Conservation (phyloP, 2,797 vertebrate species). For the Silurus lanzhouensis region DNA sequence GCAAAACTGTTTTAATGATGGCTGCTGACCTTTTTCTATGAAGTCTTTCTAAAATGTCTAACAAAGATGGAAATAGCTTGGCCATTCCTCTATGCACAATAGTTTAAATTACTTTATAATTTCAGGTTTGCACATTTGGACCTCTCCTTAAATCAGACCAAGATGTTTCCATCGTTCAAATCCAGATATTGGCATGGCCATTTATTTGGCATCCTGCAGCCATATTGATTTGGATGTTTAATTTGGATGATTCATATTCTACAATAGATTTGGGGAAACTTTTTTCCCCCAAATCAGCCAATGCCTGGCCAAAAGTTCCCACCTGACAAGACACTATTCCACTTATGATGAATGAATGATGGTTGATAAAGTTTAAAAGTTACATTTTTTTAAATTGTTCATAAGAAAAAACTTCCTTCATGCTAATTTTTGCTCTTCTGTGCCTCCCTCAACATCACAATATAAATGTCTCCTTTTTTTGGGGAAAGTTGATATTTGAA, state of each 20-base stretch:
- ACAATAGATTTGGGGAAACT: neutral
- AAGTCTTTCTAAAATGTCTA: neutral
- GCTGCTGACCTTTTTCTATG: too few species aligned
- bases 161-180: neutral
- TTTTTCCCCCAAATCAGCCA: neutral
- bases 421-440: neutral
- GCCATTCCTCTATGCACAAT: neutral
- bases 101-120: conserved; percentile 5
- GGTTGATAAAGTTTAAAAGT: neutral
- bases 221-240: conserved; percentile 7
- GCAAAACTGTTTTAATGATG: neutral
- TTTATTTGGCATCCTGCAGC: conserved; percentile 2
- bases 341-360: neutral
- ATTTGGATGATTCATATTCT: neutral
- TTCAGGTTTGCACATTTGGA: neutral
- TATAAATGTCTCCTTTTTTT: neutral
- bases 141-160: neutral
- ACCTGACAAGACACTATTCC: neutral
- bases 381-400: neutral
- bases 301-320: neutral
- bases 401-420: neutral
- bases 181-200: neutral
- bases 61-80: neutral
- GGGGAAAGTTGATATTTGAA: neutral
- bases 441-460: neutral